Evolutionary conservation across 2,797 vertebrate genomes (phyloP).

Genomic region (Bucorvus abyssinicus): DNA sequence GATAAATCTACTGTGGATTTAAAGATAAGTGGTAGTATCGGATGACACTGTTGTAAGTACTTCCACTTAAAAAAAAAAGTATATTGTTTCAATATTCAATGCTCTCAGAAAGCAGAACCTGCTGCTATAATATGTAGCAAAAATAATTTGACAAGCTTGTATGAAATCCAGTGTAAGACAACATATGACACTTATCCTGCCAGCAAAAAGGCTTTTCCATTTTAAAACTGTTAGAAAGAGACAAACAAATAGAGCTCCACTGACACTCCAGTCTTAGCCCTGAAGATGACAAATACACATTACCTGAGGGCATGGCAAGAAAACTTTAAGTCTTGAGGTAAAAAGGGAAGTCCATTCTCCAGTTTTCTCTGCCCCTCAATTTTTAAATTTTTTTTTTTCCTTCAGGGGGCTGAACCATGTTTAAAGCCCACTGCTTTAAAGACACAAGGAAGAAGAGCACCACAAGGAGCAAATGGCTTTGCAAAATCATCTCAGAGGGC

Average conservation of each 20-base stretch:
- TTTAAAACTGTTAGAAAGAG: neutral
- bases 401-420: accelerated
- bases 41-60: neutral
- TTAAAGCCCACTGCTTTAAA: neutral
- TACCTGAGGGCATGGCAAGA: neutral
- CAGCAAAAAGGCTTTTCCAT: neutral
- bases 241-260: neutral
- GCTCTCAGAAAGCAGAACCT: neutral
- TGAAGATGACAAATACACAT: neutral
- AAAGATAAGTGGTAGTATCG: neutral
- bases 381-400: no score
- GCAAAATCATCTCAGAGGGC: neutral
- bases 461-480: neutral
- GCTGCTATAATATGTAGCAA: neutral
- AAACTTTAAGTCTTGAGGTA: neutral
- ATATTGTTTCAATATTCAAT: neutral
- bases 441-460: neutral
- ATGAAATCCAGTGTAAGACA: neutral
- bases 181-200: neutral
- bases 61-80: neutral
- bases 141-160: neutral
- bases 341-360: neutral
- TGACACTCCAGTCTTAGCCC: neutral
- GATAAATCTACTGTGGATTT: neutral
- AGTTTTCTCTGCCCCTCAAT: neutral